phyloP scores from a whole-genome alignment of 1,140 invertebrate genomes.

The Medauroidea extradentata region DNA sequence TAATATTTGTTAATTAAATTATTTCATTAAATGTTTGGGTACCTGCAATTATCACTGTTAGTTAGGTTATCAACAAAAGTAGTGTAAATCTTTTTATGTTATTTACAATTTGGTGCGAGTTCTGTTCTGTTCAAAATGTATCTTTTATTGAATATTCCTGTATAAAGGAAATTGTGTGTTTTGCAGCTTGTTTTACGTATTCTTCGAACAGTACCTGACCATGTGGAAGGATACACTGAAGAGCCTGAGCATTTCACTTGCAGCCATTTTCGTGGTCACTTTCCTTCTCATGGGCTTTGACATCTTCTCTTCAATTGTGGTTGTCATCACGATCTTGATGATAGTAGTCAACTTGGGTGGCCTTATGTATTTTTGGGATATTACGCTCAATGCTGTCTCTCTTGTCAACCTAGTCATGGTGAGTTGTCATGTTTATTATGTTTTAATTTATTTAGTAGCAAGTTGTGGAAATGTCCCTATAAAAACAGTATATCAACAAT shows the following conservation, averaged over 20 bases:
- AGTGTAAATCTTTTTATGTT: neutral
- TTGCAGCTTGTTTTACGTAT: constrained; percentile 92
- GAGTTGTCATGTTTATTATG: constrained; percentile 27
- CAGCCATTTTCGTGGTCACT: constrained; percentile 91
- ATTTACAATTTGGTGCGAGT: neutral
- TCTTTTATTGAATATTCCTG: neutral
- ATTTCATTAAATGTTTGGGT: too few relatives aligned
- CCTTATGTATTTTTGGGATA: constrained; percentile 96
- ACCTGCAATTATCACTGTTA: too few relatives aligned
- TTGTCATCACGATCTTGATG: constrained; percentile 89
- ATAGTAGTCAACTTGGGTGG: constrained; percentile 91
- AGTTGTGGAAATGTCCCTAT: too few relatives aligned
- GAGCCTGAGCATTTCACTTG: constrained; percentile 81
- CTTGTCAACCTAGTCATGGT: constrained; percentile 98
- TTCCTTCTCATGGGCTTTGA: constrained; percentile 93
- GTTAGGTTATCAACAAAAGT: neutral
- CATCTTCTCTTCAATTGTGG: constrained; percentile 80
- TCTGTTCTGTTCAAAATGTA: too few relatives aligned
- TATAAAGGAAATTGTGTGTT: neutral
- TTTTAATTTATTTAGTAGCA: neutral
- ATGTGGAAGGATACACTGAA: constrained; percentile 89
- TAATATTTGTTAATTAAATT: too few relatives aligned
- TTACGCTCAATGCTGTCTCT: constrained; percentile 94
- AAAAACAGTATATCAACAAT: too few relatives aligned
- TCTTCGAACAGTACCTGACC: constrained; percentile 98